Conservation (phyloP, 2,113 vertebrate genomes). For the Hirundichthys speculiger region DNA sequence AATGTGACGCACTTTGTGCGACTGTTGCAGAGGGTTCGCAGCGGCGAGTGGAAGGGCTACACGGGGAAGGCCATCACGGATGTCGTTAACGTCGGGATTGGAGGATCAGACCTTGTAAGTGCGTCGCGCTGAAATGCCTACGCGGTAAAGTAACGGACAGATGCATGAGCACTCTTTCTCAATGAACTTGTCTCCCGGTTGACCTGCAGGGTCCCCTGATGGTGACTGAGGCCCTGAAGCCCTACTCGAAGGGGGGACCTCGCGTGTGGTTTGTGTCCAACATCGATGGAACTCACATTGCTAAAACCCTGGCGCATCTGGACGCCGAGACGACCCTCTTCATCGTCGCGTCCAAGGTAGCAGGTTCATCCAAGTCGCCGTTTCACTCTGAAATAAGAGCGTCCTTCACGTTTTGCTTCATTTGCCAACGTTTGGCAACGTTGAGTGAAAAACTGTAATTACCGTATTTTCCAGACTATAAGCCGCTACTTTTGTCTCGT, state of each 20-base stretch:
- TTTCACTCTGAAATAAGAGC: too few species aligned
- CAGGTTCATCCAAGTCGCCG: not conserved
- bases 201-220: conserved; percentile 90
- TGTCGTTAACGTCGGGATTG: conserved; percentile 94
- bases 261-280: conserved; percentile 97
- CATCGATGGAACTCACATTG: conserved; percentile 95
- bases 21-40: conserved; percentile 86
- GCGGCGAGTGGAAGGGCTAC: conserved; percentile 96
- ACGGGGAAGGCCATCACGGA: conserved; percentile 93
- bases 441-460: too few species aligned
- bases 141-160: not conserved
- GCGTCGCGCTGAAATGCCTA: not conserved
- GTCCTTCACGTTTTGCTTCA: too few species aligned
- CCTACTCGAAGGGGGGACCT: conserved; percentile 90
- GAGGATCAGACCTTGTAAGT: conserved; percentile 95
- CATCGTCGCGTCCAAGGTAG: conserved; percentile 96
- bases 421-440: too few species aligned
- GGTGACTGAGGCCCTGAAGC: conserved; percentile 96
- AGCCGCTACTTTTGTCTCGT: too few species aligned
- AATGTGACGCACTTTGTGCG: not conserved
- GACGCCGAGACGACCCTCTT: conserved; percentile 92
- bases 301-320: conserved; percentile 91
- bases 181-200: not conserved
- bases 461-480: too few species aligned
- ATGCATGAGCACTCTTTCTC: not conserved